Conservation (phyloP, 2,797 vertebrate species). For the Tapirus indicus region DNA sequence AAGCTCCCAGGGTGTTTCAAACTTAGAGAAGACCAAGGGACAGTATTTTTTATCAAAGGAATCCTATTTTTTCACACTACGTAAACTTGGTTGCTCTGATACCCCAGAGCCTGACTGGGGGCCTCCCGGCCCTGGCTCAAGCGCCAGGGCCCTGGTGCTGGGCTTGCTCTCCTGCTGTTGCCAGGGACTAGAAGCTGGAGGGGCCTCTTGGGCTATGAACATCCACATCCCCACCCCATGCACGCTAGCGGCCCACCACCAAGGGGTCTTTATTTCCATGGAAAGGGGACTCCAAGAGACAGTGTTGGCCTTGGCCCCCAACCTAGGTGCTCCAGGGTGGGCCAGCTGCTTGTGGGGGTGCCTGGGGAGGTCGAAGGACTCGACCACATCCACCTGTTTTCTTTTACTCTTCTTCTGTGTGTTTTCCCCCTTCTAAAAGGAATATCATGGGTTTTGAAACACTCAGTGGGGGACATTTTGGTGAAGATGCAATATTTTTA, state of each 20-base stretch:
- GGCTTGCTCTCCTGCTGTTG: conserved; percentile 62
- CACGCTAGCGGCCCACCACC: conserved; percentile 67
- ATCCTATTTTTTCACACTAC: conserved; percentile 88
- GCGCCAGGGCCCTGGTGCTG: conserved; percentile 75
- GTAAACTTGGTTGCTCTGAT: conserved; percentile 83
- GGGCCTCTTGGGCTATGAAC: conserved; percentile 68
- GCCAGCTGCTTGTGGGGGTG: conserved; percentile 69
- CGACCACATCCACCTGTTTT: conserved; percentile 65
- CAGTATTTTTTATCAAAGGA: conserved; percentile 89
- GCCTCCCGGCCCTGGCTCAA: conserved; percentile 57
- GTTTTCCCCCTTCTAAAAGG: conserved; percentile 39
- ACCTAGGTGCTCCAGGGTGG: conserved; percentile 81
- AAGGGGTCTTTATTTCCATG: conserved; percentile 76
- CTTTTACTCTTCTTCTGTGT: conserved; percentile 30
- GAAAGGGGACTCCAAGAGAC: conserved; percentile 78
- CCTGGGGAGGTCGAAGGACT: conserved; percentile 71
- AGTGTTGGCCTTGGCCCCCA: conserved; percentile 75
- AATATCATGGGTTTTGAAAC: conserved; percentile 80
- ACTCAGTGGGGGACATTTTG: conserved; percentile 86
- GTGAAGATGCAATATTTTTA: conserved; percentile 90
- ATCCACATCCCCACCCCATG: conserved; percentile 66
- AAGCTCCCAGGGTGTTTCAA: conserved; percentile 82
- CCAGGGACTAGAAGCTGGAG: conserved; percentile 69
- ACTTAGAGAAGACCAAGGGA: conserved; percentile 81
- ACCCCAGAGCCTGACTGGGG: conserved; percentile 75